Evolutionary conservation across 2,888 invertebrate genomes (phyloP), one percentile per base, ranked within the genome.

Genomic region (Agonum fuliginosum): DNA sequence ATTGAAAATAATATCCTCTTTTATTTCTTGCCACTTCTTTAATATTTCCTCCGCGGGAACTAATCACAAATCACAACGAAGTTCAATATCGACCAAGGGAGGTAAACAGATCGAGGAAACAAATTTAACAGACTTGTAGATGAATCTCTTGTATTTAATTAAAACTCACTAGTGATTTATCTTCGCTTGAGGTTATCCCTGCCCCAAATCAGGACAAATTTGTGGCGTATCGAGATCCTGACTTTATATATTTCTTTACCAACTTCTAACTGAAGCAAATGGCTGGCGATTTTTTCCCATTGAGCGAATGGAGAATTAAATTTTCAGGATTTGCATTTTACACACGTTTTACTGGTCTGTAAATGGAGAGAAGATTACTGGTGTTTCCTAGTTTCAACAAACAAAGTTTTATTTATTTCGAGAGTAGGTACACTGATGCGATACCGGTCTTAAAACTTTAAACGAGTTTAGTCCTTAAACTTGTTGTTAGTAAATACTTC

Each of bases 141-240:
- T 46, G 54, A 54, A 67, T 67, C 67, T 67, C 41, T 67, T 67
- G 67, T 67, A 67, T 67, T 67, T 67, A 67, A 67, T 67, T 67
- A 67, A 67, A 67, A 67, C 67, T 65, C 65, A 12, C 24, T 27
- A 54, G 24, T 30, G 30, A 62, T 62, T 62, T 62, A 62, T 62
- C 58, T 30, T 62, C 46, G 17, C 46, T 3, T 6, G 46, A 10
- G 46, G 54, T 27, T 54, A 54, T 54, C 54, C 46, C 24, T 14
- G 14, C 24, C 5, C 54, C 24, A 54, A 54, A 62, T 62, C 58
- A 62, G 30, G 58, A 62, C 58, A 62, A 62, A 62, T 62, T 62
- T 30, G 58, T 62, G 12, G 14, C 30, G 58, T 27, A 62, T 62
- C 30, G 58, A 62, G 58, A 30, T 62, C 30, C 17, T 24, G 54